phyloP scores from a whole-genome alignment of 2,797 vertebrate species.

The Sphaeramia orbicularis region DNA sequence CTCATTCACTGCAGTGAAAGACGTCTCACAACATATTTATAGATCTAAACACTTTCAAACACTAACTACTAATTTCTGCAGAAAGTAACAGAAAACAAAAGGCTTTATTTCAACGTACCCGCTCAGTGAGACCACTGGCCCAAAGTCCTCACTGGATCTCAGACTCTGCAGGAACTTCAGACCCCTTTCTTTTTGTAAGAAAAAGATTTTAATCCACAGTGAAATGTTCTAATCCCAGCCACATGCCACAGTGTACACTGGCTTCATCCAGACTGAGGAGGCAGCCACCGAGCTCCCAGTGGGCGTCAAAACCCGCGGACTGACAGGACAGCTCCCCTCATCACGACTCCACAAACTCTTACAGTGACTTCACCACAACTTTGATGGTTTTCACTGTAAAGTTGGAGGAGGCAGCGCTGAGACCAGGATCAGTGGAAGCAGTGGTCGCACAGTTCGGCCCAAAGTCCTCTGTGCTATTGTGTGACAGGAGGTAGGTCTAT shows the following conservation, averaged over 20 bases:
- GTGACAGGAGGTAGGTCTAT: conserved; percentile 57
- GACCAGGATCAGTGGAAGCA: conserved; percentile 15
- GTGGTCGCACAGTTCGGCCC: background rate
- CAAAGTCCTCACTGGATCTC: conserved; percentile 50
- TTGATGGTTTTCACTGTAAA: conserved; percentile 6
- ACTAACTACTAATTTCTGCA: background rate
- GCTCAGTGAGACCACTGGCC: conserved; percentile 66
- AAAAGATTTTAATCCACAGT: conserved; percentile 84
- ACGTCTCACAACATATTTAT: background rate
- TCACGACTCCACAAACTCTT: conserved; percentile 13
- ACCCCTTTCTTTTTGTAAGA: conserved; percentile 58
- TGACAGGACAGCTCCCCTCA: conserved; percentile 28
- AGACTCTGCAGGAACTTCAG: conserved; percentile 53
- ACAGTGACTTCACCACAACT: background rate
- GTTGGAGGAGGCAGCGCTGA: conserved; percentile 3
- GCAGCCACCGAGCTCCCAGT: conserved; percentile 50
- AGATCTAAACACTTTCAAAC: background rate
- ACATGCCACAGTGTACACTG: conserved; percentile 80
- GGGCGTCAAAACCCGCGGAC: conserved; percentile 19
- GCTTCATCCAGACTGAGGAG: conserved; percentile 63
- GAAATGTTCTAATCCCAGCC: conserved; percentile 88
- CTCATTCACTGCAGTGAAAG: background rate
- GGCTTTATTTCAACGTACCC: conserved; percentile 66
- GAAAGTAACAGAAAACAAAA: conserved; percentile 5
- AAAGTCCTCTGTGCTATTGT: conserved; percentile 40